Evolutionary conservation across 2,797 vertebrate species (phyloP).

Genomic region (Gouania willdenowi): DNA sequence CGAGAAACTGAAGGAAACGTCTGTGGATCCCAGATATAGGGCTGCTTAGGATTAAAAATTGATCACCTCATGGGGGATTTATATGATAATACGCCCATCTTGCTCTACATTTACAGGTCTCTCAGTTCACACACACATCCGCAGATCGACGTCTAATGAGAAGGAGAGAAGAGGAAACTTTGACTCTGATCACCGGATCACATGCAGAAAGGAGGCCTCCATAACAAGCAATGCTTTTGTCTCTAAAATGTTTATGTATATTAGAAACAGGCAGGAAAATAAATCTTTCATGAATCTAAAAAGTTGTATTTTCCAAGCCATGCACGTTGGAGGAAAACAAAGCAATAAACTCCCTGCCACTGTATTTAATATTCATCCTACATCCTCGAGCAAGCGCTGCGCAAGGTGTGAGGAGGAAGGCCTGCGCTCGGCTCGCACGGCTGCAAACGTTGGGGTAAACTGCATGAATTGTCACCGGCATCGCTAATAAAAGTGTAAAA

Average conservation of each 20-base stretch:
- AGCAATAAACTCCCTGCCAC: conserved; percentile 41
- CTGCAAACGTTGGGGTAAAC: conserved; percentile 47
- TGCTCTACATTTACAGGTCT: conserved; percentile 34
- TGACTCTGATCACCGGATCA: conserved; percentile 31
- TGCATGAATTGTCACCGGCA: conserved; percentile 48
- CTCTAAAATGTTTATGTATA: conserved; percentile 46
- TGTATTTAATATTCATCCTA: conserved; percentile 57
- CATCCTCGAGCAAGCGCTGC: conserved; percentile 46
- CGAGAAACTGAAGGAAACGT: conserved; percentile 10
- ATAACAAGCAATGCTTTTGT: conserved; percentile 32
- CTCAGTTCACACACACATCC: conserved; percentile 10
- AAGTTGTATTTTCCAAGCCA: conserved; percentile 22
- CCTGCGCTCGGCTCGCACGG: conserved; percentile 17
- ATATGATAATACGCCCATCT: conserved; percentile 31
- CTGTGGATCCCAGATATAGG: conserved; percentile 34
- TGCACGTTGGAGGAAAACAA: conserved; percentile 47
- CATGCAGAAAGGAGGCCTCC: neutral
- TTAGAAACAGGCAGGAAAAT: conserved; percentile 33
- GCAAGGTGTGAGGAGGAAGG: conserved; percentile 54
- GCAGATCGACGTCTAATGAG: conserved; percentile 38
- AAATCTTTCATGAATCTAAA: conserved; percentile 57
- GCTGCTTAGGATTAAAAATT: conserved; percentile 46
- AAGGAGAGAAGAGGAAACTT: conserved; percentile 33
- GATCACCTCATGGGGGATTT: conserved; percentile 40
- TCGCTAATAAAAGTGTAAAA: conserved; percentile 27